Conservation (phyloP, 2,888 invertebrate genomes). For the Phyto melanocephala region DNA sequence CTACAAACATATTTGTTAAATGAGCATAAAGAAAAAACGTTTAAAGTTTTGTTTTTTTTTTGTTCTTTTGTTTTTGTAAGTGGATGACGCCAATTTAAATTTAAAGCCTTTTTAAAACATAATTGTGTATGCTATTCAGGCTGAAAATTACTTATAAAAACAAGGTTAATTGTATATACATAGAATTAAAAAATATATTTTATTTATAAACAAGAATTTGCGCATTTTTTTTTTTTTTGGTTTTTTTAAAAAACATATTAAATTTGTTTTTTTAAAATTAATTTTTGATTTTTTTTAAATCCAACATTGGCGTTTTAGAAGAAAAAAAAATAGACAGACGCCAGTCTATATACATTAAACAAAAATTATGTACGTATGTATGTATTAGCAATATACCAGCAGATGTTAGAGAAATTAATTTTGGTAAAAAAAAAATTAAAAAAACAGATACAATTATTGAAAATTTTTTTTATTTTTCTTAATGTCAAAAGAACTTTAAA, state of each 20-base stretch:
- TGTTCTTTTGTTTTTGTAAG: not conserved
- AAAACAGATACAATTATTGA: too few species aligned
- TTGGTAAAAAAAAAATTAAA: not conserved
- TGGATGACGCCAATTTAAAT: conserved; percentile 65
- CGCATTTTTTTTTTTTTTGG: not conserved
- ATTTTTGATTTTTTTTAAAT: conserved; percentile 1
- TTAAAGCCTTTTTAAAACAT: conserved; percentile 51
- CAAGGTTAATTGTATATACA: conserved; percentile 51
- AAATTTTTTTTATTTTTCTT: not conserved
- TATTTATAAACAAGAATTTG: conserved; percentile 8
- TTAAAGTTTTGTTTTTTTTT: conserved; percentile 1
- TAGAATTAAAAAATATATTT: not conserved
- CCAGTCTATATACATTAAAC: conserved; percentile 3
- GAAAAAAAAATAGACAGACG: conserved; percentile 28
- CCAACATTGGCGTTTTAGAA: conserved; percentile 33
- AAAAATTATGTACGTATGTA: not conserved
- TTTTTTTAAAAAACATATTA: not conserved
- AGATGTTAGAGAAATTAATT: conserved; percentile 50
- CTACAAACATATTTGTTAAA: not conserved
- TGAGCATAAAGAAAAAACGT: conserved; percentile 13
- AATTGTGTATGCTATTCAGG: conserved; percentile 75
- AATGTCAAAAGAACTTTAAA: conserved; percentile 25
- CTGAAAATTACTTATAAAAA: conserved; percentile 72
- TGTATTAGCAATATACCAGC: conserved; percentile 45
- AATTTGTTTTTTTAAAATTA: not conserved